Evolutionary conservation across 1,140 invertebrate genomes (phyloP).

Genomic region (Drosophila sucinea): DNA sequence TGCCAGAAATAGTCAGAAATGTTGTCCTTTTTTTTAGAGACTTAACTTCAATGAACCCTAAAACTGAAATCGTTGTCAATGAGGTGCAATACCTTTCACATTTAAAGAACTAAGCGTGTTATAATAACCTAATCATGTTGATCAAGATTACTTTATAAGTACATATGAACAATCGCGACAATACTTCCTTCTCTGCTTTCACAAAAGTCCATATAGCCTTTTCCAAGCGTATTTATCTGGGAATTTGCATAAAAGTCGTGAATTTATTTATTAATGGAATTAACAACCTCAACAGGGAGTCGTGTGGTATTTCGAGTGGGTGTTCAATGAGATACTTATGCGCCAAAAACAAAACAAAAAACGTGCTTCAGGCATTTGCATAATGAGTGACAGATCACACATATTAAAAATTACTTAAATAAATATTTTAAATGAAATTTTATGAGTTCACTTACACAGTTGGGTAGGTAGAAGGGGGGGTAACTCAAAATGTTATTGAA

Average conservation of each 20-base stretch:
- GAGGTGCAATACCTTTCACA: background rate
- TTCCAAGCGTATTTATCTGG: background rate
- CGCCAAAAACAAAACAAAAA: background rate
- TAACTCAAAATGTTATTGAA: no score
- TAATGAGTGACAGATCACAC: background rate
- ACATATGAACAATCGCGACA: background rate
- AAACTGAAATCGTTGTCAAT: background rate
- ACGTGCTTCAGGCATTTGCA: slow-evolving; percentile 9
- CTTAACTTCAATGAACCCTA: background rate
- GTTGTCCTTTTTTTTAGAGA: no score
- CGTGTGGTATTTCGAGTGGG: slow-evolving; percentile 18
- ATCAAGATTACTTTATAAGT: background rate
- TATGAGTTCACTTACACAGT: slow-evolving; percentile 7
- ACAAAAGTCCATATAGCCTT: background rate
- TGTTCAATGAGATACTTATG: slow-evolving; percentile 8
- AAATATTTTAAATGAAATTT: slow-evolving; percentile 15
- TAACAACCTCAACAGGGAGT: slow-evolving; percentile 7
- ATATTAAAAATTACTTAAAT: slow-evolving; percentile 18
- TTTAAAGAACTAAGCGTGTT: no score
- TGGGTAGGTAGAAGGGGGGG: background rate
- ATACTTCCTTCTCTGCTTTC: background rate
- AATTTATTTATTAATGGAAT: slow-evolving; percentile 15
- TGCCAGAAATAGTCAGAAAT: no score
- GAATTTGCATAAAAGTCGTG: slow-evolving; percentile 20
- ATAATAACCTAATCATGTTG: background rate